Base-by-base conservation (phyloP, 2,797 vertebrate genomes). In the Acrocephalus scirpaceus region DNA sequence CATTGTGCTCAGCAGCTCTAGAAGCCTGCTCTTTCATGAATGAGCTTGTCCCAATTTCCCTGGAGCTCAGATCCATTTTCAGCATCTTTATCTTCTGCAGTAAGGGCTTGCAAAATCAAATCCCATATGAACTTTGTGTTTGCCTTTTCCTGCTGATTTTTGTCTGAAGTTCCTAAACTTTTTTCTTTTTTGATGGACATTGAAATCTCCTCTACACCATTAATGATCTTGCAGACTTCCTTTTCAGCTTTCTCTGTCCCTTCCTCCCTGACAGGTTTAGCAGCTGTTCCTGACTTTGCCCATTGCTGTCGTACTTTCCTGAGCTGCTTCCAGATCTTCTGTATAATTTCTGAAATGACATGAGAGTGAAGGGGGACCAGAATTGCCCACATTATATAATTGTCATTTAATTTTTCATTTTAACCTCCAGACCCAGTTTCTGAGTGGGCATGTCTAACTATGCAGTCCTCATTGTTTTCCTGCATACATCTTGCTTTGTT, bases 401-500 rank as follows among this genome's bases (percentile, higher is more conserved):
- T 82, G 4, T 64, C 6, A 71, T 29, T 13, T 22, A 53, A 60
- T 34, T 66, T 93, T 84, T 84, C 9, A 30, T 82, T 85, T 83
- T 74, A 42, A 61, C 14, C 44, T 82, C 27, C 34, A 40, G 47
- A 32, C 27, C 23, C 2, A 3, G 4, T 53, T 86, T 88, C 69
- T 51, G 50, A 38, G 48, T 13, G 10, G 22, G 13, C 14, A 18
- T 4, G 2, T 62, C 80, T 70, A 71, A 56, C 18, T 34, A 12
- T 2, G 32, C 32, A 74, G 32, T 69, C 26, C 10, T 77, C 38
- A 11, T 64, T 16, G 16, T 38, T 91, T 84, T 42, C 44, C 56
- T 76, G 19, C 7, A 10, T 13, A 7, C 0, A 1, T 57, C 40
- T 48, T 19, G 8, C 21, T 77, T 40, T 0, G 0, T 65, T 72